Percentiles rank a stretch among this genome's conserved stretches.
Evolutionary conservation across 2,888 invertebrate species (phyloP).

Genomic region (Dysmachus trigonus): DNA sequence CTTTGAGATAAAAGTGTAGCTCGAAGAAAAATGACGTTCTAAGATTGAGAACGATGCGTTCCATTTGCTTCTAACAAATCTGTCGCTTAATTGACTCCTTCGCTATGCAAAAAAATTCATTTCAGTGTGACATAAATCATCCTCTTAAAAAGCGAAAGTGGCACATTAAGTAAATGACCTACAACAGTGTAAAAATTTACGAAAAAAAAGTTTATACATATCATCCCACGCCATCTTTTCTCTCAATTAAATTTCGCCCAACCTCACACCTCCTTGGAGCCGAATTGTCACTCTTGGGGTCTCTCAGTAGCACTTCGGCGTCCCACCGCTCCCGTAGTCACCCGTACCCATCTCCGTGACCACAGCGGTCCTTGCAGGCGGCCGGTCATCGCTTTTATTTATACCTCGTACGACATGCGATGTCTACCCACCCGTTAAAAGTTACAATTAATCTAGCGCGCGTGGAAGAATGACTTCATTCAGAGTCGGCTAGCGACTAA

Average conservation of each 20-base stretch:
- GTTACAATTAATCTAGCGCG: conserved; percentile 15
- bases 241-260: not conserved
- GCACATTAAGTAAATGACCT: not conserved
- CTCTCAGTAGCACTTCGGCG: not conserved
- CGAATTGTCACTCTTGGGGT: not conserved
- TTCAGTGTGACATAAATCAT: not conserved
- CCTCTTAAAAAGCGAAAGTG: not conserved
- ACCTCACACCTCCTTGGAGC: not conserved
- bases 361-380: not conserved
- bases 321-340: not conserved
- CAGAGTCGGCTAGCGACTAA: not conserved
- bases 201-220: not conserved
- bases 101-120: not conserved
- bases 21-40: not conserved
- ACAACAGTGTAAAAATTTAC: not conserved
- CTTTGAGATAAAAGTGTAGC: too few species aligned
- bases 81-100: not conserved
- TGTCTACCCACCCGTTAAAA: conserved; percentile 7
- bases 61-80: not conserved
- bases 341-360: not conserved
- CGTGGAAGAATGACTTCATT: conserved; percentile 25
- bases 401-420: not conserved
- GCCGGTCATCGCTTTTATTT: not conserved
- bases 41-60: not conserved
- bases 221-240: not conserved